Percentiles rank a stretch among this genome's conserved stretches.
Conservation (phyloP, 2,797 vertebrate species). For the Fratercula arctica region DNA sequence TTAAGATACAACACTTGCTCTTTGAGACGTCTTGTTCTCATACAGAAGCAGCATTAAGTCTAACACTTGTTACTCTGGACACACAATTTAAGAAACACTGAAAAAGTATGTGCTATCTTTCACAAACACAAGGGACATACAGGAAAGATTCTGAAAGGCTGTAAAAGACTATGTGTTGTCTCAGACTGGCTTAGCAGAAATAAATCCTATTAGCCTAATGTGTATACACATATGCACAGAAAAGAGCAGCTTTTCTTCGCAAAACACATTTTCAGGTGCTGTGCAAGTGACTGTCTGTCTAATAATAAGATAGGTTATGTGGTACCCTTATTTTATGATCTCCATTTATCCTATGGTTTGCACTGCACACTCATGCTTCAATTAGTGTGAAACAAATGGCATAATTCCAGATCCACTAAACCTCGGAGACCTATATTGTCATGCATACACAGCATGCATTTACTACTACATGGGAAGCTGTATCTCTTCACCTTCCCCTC, state of each 20-base stretch:
- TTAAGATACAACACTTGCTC: not conserved
- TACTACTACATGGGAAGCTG: constrained; percentile 11
- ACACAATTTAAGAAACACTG: not conserved
- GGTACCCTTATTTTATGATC: not conserved
- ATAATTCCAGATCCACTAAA: constrained; percentile 49
- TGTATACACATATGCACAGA: not conserved
- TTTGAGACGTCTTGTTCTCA: not conserved
- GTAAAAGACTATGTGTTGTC: not conserved
- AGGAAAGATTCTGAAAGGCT: not conserved
- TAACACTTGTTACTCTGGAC: not conserved
- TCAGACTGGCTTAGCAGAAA: constrained; percentile 18
- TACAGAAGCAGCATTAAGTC: not conserved
- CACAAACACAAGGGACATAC: not conserved
- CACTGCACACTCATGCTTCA: constrained; percentile 37
- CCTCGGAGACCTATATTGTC: constrained; percentile 44
- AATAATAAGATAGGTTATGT: not conserved
- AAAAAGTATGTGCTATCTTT: not conserved
- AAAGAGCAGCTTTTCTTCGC: not conserved
- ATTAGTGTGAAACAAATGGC: constrained; percentile 57
- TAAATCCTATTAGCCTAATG: constrained; percentile 9
- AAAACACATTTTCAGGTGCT: not conserved
- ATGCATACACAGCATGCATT: not conserved
- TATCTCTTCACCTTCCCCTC: constrained; percentile 21
- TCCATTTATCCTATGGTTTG: constrained; percentile 7
- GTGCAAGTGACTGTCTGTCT: not conserved